A percentile compares a stretch with the other conserved stretches of the same genome.
Conservation (phyloP, 2,797 vertebrate genomes). For the Sus cebifrons region DNA sequence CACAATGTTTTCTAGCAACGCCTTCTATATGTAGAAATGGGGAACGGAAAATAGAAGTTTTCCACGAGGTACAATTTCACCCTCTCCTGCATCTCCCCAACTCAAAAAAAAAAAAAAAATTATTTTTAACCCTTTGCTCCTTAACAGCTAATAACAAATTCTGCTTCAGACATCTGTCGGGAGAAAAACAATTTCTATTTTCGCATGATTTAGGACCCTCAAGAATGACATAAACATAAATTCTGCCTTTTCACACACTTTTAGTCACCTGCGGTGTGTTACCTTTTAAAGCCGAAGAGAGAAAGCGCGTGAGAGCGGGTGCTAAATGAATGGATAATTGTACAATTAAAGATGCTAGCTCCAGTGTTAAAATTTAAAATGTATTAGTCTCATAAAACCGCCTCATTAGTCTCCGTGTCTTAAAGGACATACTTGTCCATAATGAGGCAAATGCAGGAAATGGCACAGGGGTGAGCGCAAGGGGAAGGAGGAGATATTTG, state of each 20-base stretch:
- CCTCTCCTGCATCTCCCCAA: not conserved
- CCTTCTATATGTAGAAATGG: conserved; percentile 72
- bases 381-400: conserved; percentile 91
- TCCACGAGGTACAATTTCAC: conserved; percentile 57
- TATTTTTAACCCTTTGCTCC: conserved; percentile 84
- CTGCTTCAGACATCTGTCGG: conserved; percentile 82
- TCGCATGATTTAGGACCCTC: conserved; percentile 82
- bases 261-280: conserved; percentile 89
- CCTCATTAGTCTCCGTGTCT: conserved; percentile 90
- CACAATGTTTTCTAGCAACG: conserved; percentile 7
- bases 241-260: conserved; percentile 83
- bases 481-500: conserved; percentile 69
- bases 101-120: no score
- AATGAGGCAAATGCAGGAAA: conserved; percentile 88
- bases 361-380: conserved; percentile 90
- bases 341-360: conserved; percentile 90
- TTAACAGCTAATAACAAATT: conserved; percentile 84
- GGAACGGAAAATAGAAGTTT: conserved; percentile 72
- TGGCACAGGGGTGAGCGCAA: conserved; percentile 70
- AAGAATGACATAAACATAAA: conserved; percentile 83
- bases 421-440: conserved; percentile 90
- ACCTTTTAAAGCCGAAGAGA: conserved; percentile 83
- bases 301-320: not conserved
- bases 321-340: conserved; percentile 90
- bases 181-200: conserved; percentile 83